Percentiles rank a stretch among this genome's conserved stretches.
Evolutionary conservation across 2,797 vertebrate species (phyloP).

Genomic region (Tauraco hartlaubi): DNA sequence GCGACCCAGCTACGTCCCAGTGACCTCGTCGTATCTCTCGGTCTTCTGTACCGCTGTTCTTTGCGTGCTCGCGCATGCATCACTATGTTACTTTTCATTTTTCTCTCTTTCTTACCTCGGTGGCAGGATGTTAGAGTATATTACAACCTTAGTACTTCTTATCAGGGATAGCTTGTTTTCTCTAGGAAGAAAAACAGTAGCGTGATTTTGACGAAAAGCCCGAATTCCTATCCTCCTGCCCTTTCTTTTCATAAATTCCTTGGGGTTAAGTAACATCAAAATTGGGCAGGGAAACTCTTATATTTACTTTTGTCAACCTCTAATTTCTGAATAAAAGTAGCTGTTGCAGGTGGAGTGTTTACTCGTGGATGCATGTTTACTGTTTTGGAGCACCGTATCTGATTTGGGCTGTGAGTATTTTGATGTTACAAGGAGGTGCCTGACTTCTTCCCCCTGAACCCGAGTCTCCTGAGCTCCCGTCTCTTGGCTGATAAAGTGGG

Average conservation of each 20-base stretch:
- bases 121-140: not conserved
- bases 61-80: fast-evolving
- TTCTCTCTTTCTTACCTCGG: not conserved
- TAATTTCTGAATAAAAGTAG: not conserved
- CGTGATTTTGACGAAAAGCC: not conserved
- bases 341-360: not conserved
- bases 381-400: not conserved
- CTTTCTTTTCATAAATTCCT: not conserved
- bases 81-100: not conserved
- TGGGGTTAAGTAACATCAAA: not conserved
- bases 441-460: not conserved
- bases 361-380: not conserved
- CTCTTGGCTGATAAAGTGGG: not conserved
- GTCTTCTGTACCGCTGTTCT: not conserved
- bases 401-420: not conserved
- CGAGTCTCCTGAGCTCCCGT: fast-evolving
- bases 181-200: not conserved
- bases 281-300: not conserved
- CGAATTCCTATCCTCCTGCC: not conserved
- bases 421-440: not conserved
- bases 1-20: fast-evolving
- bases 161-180: not conserved
- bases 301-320: not conserved
- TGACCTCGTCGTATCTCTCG: not conserved
- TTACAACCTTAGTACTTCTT: not conserved